A percentile compares a stretch with the other conserved stretches of the same genome.
phyloP scores from a whole-genome alignment of 2,113 vertebrate species.

The Pelmatolapia mariae region DNA sequence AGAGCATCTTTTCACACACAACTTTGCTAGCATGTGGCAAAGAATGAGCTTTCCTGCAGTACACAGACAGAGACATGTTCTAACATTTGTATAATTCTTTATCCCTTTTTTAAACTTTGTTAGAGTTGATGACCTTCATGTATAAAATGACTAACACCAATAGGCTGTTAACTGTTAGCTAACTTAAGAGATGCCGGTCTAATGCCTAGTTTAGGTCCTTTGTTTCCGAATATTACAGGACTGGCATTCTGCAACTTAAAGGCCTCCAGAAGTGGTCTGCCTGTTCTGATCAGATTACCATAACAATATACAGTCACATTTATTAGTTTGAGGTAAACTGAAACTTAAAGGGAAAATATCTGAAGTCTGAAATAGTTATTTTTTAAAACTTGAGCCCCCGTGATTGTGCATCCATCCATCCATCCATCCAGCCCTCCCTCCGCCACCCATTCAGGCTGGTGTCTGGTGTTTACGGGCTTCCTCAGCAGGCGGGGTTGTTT shows the following conservation, averaged over 20 bases:
- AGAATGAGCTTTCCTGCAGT: no score
- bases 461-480: slow-evolving; percentile 42
- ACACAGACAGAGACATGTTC: rapidly evolving
- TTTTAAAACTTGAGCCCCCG: not conserved
- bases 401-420: not conserved
- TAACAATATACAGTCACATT: not conserved
- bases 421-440: not conserved
- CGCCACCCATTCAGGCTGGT: not conserved
- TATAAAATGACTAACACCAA: not conserved
- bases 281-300: not conserved
- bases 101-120: not conserved
- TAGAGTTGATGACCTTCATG: not conserved
- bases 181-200: not conserved
- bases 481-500: slow-evolving; percentile 51
- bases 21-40: no score
- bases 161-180: not conserved
- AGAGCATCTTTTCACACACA: not conserved
- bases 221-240: rapidly evolving
- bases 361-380: not conserved
- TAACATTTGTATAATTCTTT: not conserved
- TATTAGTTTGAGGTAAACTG: not conserved
- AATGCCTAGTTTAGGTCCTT: not conserved
- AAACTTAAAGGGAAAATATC: not conserved
- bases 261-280: not conserved
- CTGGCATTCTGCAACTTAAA: not conserved